Base-by-base conservation (phyloP, 2,888 invertebrate genomes). In the Ophonus ardosiacus region DNA sequence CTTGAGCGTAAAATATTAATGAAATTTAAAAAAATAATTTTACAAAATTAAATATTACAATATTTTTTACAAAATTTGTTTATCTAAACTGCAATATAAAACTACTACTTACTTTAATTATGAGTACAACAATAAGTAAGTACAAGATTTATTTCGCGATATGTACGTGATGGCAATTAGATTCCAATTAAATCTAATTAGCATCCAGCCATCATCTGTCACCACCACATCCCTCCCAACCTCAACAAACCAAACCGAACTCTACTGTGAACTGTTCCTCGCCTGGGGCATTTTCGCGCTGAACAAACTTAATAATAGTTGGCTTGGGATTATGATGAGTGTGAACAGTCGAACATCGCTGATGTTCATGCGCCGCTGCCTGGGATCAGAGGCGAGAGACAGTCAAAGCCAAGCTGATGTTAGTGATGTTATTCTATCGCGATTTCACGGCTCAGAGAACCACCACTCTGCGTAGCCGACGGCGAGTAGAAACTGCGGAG, bases 251-350 rank as follows among this genome's bases (percentile, higher is more conserved):
- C 43, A 51, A 40, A 40, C 51, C 18, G 40, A 43, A 43, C 71
- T 43, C 13, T 17, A 43, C 13, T 15, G 86, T 85, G 68, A 87
- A 7, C 40, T 13, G 31, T 31, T 15, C 8, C 68, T 78, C 17
- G 89, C 90, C 87, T 80, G 86, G 85, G 88, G 90, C 90, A 90
- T 90, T 90, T 89, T 89, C 89, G 90, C 90, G 89, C 90, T 91
- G 90, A 90, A 90, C 90, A 91, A 91, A 91, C 91, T 91, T 91
- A 91, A 91, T 91, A 91, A 89, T 83, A 74, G 84, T 84, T 65
- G 59, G 78, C 65, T 78, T 31, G 78, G 78, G 78, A 78, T 84
- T 84, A 84, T 86, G 85, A 82, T 74, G 15, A 74, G 71, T 74
- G 71, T 15, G 71, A 74, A 86, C 71, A 74, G 71, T 74, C 18